Evolutionary conservation across 2,113 vertebrate genomes (phyloP), one percentile per base, ranked within the genome.

Genomic region (Rattus rattus): DNA sequence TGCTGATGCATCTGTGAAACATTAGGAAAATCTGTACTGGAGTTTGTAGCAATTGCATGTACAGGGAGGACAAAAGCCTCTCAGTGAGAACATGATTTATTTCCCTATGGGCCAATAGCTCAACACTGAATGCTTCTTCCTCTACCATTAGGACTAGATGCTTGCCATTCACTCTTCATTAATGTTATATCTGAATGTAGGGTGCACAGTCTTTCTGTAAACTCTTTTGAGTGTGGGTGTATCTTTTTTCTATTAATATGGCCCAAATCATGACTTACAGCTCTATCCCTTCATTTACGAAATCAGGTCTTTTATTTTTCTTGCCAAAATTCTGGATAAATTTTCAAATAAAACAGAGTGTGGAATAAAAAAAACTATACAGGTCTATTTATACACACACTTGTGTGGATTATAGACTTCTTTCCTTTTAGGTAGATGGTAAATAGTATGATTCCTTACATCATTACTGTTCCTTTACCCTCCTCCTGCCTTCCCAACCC

Each of bases 301-400:
- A 19, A 92, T 73, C 7, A 0, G 30, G n/a, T 10, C 49, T 96
- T 90, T 80, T 7, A 33, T 95, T 92, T 87, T 36, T 36, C 16
- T 26, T 70, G 36, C 9, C n/a, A 52, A 3, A 20, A 72, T 81
- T 81, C 70, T 81, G 59, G 49, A n/a, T 56, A 49, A 54, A 26
- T 81, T 65, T 52, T 87, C 69, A 91, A 92, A 80, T 43, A 56
- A 88, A 90, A 75, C 26, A n/a, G 20, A 2, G 43, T 96, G 79
- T 30, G 43, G 43, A 65, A 79, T 24, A 56, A 85, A n/a, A n/a
- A n/a, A n/a, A n/a, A n/a, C n/a, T n/a, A n/a, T n/a, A n/a, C 39
- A 26, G 13, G 39, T 24, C 24, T 76, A 5, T 43, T 43, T 39
- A 47, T 26, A 76, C 4, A n/a, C 22, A 76, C 14, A 76, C 22